A percentile compares a stretch with the other conserved stretches of the same genome.
Conservation (phyloP, 2,113 vertebrate species). For the Oryzias celebensis region DNA sequence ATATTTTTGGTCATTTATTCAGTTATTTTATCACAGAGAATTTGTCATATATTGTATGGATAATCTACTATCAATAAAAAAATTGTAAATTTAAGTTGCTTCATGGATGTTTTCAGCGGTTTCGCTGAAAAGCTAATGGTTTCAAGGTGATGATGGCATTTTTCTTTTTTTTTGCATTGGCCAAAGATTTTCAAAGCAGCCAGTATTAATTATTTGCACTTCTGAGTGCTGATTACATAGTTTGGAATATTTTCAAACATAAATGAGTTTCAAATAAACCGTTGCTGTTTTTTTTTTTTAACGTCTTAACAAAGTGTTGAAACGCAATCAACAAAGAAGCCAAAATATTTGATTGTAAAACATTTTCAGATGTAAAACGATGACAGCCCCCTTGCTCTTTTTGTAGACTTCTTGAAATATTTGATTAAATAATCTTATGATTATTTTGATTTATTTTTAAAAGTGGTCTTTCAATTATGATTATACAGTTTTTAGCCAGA, state of each 20-base stretch:
- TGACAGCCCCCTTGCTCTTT: no score
- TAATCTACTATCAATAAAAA: neutral
- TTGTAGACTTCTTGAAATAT: no score
- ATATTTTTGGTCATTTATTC: slow-evolving; percentile 4
- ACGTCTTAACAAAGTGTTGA: no score
- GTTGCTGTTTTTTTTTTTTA: no score
- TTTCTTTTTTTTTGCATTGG: neutral
- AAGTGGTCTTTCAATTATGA: no score
- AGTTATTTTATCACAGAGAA: slow-evolving; percentile 1
- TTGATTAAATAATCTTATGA: no score
- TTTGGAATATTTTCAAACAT: neutral
- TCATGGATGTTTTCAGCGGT: slow-evolving; percentile 18
- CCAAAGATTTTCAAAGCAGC: neutral
- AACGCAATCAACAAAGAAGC: no score
- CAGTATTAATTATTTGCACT: neutral
- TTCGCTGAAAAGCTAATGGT: slow-evolving; percentile 51
- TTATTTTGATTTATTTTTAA: no score
- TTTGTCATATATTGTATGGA: neutral
- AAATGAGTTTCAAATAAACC: neutral
- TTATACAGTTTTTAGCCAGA: no score
- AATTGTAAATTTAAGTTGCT: neutral
- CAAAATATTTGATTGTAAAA: no score
- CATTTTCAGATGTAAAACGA: no score
- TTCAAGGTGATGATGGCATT: neutral
- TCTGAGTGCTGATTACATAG: neutral